Evolutionary conservation across 2,113 vertebrate species (phyloP).

Genomic region (Perca fluviatilis): DNA sequence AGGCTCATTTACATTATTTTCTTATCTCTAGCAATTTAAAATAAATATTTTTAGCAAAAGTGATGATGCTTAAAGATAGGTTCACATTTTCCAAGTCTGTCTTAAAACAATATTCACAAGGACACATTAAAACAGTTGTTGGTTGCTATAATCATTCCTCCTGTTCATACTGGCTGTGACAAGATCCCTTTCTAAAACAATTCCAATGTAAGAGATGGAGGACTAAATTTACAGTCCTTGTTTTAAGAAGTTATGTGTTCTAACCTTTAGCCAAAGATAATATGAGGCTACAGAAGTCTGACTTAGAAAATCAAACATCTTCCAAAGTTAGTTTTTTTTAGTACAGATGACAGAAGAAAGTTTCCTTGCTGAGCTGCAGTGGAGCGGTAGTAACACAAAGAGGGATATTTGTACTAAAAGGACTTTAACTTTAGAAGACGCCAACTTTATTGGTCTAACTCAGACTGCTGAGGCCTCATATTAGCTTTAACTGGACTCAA

Average conservation of each 20-base stretch:
- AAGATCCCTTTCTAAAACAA: not conserved
- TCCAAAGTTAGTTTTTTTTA: not conserved
- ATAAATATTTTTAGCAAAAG: not conserved
- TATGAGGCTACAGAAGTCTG: not conserved
- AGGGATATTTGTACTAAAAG: not conserved
- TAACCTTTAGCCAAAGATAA: not conserved
- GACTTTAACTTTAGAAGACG: not conserved
- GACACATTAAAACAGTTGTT: no score
- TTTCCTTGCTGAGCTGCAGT: not conserved
- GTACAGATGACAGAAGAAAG: not conserved
- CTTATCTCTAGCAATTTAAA: not conserved
- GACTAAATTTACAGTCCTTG: not conserved
- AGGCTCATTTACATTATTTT: not conserved
- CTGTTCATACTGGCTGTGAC: not conserved
- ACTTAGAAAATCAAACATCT: not conserved
- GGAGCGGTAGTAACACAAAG: not conserved
- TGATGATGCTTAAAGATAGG: no score
- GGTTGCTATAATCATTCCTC: no score
- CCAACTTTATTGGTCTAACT: not conserved
- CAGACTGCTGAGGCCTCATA: not conserved
- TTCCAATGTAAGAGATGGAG: not conserved
- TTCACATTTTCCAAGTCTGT: no score
- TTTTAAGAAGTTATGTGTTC: not conserved
- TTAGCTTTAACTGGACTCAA: not conserved
- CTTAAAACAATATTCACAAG: no score